A percentile compares a stretch with the other conserved stretches of the same genome.
phyloP scores from a whole-genome alignment of 2,888 invertebrate genomes.

The Mythimna pallens region DNA sequence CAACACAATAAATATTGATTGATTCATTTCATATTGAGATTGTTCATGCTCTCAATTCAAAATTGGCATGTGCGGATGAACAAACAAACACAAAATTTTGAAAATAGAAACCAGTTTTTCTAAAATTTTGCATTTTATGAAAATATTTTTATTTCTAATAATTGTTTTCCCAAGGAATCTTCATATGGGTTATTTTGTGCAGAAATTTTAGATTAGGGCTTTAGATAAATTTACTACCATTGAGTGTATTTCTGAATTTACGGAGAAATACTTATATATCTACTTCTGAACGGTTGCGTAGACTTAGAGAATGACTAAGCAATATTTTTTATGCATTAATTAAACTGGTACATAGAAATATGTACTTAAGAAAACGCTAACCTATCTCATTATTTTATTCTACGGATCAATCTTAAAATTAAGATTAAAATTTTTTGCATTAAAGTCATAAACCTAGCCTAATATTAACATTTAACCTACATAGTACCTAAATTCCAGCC shows the following conservation, averaged over 20 bases:
- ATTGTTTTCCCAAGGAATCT: too few species aligned
- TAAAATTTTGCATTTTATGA: too few species aligned
- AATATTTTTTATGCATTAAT: background rate
- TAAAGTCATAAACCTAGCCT: background rate
- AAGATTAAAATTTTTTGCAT: background rate
- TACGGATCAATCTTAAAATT: background rate
- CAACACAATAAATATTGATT: too few species aligned
- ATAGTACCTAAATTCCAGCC: background rate
- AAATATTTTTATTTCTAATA: too few species aligned
- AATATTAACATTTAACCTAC: background rate
- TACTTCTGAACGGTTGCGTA: background rate
- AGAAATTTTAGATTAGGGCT: background rate
- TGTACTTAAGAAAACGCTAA: constrained; percentile 3
- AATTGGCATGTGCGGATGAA: too few species aligned
- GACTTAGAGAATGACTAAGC: background rate
- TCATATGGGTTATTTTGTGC: background rate
- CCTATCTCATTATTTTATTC: background rate
- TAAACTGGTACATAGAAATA: background rate
- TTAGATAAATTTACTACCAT: background rate
- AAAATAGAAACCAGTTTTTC: too few species aligned
- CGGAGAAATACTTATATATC: too few species aligned
- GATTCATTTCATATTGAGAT: too few species aligned
- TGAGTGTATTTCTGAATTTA: background rate
- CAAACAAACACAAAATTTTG: too few species aligned
- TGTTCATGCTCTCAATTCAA: too few species aligned